Conservation (phyloP, 2,113 vertebrate genomes). For the Sylvia atricapilla region DNA sequence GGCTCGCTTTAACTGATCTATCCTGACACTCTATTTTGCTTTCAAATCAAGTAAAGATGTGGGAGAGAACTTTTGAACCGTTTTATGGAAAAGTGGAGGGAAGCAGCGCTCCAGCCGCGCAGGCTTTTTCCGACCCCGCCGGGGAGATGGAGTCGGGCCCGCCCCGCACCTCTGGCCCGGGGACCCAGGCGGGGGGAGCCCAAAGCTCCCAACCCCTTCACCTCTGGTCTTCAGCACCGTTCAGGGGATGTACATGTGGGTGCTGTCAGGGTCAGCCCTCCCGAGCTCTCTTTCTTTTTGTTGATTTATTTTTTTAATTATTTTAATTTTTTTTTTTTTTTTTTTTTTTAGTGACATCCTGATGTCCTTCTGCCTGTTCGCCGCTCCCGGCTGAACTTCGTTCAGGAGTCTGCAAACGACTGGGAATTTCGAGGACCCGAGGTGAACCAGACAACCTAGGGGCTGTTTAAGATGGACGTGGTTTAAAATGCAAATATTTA, state of each 20-base stretch:
- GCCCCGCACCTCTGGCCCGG: too few species aligned
- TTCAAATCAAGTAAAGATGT: constrained; percentile 66
- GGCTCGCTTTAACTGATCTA: constrained; percentile 24
- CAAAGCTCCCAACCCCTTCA: background rate
- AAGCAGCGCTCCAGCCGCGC: background rate
- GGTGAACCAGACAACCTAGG: background rate
- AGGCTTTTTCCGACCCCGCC: background rate
- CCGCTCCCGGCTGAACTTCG: background rate
- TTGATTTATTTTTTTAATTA: background rate
- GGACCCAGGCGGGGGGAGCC: background rate
- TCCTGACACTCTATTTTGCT: constrained; percentile 58
- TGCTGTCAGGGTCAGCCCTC: background rate
- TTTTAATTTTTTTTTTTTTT: too few species aligned
- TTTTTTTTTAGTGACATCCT: background rate
- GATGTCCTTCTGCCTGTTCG: background rate
- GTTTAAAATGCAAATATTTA: constrained; percentile 4
- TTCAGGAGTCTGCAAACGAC: background rate
- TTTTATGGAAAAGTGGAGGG: constrained; percentile 30
- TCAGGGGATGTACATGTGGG: background rate
- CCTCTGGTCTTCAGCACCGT: background rate
- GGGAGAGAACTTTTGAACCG: constrained; percentile 59
- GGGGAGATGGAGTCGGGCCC: background rate
- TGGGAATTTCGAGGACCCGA: background rate
- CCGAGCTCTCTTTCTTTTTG: too few species aligned
- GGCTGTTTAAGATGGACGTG: background rate